Conservation (phyloP, 2,113 vertebrate genomes). For the Otolemur garnettii region DNA sequence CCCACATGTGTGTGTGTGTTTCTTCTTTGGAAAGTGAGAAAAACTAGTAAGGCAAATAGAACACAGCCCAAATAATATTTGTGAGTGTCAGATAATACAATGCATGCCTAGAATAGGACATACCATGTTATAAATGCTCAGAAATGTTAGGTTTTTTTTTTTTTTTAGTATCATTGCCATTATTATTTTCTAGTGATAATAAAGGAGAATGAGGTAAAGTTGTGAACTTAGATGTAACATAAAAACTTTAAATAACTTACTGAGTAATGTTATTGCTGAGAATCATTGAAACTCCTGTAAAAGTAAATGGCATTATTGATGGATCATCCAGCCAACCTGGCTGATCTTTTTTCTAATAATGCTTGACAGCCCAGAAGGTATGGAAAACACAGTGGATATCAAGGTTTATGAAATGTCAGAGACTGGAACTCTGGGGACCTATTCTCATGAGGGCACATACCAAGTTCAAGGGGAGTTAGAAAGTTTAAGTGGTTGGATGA, state of each 20-base stretch:
- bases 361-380: neutral
- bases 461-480: neutral
- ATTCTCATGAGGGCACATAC: neutral
- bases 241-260: neutral
- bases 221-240: constrained; percentile 9
- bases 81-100: neutral
- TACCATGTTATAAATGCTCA: neutral
- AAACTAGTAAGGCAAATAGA: neutral
- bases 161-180: neutral
- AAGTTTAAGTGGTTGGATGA: neutral
- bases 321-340: neutral
- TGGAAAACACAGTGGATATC: neutral
- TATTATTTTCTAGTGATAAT: neutral
- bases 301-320: neutral
- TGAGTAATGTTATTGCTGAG: neutral
- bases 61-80: neutral
- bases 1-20: neutral
- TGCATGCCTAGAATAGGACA: neutral
- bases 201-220: neutral
- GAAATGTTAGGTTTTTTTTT: neutral
- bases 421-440: neutral
- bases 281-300: neutral
- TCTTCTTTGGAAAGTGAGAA: constrained; percentile 3
- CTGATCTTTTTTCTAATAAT: constrained; percentile 16
- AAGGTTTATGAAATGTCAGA: constrained; percentile 5